These are phyloP conservation scores for Leptestheria dahalacensis DNA, from an alignment of 1,140 invertebrate species.

Conservation along the genomic window DNA sequence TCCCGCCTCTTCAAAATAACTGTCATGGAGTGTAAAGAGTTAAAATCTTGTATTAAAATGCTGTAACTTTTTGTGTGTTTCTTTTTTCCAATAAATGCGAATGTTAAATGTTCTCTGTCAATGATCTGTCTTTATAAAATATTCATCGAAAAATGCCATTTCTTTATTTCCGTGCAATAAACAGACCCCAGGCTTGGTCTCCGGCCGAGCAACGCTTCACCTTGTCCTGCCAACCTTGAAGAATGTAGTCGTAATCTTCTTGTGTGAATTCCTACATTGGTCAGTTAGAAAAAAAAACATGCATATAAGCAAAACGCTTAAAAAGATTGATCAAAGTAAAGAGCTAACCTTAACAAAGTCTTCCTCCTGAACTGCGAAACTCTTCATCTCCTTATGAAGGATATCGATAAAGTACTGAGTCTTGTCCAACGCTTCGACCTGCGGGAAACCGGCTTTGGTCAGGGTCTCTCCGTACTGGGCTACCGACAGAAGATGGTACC, in stretches of 20 bases:
- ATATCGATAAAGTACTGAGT: slow-evolving; percentile 37
- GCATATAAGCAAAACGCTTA: neutral
- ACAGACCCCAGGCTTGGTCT: slow-evolving; percentile 39
- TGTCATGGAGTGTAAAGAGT: too few species aligned
- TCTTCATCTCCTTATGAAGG: slow-evolving; percentile 34
- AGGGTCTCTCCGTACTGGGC: slow-evolving; percentile 34
- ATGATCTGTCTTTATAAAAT: too few species aligned
- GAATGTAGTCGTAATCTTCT: slow-evolving; percentile 33
- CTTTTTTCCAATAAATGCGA: neutral
- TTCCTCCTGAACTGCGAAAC: slow-evolving; percentile 29
- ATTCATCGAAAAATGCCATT: too few species aligned
- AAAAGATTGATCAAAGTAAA: neutral
- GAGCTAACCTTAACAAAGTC: slow-evolving; percentile 33
- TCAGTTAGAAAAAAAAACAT: neutral
- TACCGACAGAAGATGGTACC: slow-evolving; percentile 37
- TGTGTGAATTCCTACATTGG: slow-evolving; percentile 26
- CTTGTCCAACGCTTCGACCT: slow-evolving; percentile 36
- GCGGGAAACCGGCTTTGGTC: slow-evolving; percentile 32
- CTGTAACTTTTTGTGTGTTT: neutral
- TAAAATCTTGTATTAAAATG: neutral
- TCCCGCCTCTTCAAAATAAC: too few species aligned
- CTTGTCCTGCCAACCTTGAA: slow-evolving; percentile 37
- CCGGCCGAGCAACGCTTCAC: slow-evolving; percentile 30
- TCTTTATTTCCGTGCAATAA: slow-evolving; percentile 25
- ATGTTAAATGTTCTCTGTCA: too few species aligned